Conservation (phyloP, 2,113 vertebrate species). For the Pampusana beccarii region DNA sequence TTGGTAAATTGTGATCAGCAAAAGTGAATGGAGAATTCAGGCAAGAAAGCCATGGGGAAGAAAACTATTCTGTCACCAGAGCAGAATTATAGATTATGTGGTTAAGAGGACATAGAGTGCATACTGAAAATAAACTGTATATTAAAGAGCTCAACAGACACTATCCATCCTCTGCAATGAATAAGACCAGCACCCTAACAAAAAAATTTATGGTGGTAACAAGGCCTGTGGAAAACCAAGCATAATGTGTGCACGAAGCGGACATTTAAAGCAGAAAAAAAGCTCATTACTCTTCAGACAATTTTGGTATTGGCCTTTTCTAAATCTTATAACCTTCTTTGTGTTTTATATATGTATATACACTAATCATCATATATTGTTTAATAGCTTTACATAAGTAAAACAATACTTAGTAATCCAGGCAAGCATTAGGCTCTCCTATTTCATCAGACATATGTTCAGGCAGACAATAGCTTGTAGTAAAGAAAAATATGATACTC, state of each 20-base stretch:
- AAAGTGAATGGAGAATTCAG: not conserved
- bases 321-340: not conserved
- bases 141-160: not conserved
- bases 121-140: not conserved
- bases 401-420: not conserved
- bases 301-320: not conserved
- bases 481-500: conserved; percentile 7
- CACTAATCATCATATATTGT: not conserved
- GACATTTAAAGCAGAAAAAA: not conserved
- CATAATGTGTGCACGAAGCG: no score
- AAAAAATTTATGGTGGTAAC: not conserved
- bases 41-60: not conserved
- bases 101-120: not conserved
- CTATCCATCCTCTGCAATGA: not conserved
- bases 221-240: not conserved
- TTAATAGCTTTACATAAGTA: not conserved
- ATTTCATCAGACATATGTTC: not conserved
- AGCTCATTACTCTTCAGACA: not conserved
- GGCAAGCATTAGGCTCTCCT: not conserved
- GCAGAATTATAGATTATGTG: not conserved
- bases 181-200: not conserved
- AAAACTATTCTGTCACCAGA: not conserved
- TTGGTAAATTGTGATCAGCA: not conserved
- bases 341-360: not conserved
- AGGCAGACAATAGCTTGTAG: not conserved